Conservation (phyloP, 2,113 vertebrate genomes). For the Callopanchax toddi region DNA sequence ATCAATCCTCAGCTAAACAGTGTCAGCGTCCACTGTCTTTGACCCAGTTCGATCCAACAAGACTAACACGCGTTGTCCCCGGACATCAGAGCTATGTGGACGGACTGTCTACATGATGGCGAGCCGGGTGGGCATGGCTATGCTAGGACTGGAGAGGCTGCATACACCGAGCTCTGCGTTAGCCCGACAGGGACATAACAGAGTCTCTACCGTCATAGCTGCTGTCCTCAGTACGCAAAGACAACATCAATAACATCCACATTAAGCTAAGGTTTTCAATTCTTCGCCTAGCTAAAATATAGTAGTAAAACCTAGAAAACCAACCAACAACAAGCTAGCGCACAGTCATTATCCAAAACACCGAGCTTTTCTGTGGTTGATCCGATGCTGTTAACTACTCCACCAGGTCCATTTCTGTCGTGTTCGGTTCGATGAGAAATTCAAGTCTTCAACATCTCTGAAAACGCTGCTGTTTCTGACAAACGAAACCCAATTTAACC, state of each 20-base stretch:
- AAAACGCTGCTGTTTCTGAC: too few relatives aligned
- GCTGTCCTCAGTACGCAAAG: conserved; percentile 23
- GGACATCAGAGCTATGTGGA: neutral
- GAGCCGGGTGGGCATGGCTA: conserved; percentile 17
- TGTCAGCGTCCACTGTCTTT: conserved; percentile 57
- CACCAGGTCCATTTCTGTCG: too few relatives aligned
- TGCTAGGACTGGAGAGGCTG: conserved; percentile 15
- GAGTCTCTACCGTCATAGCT: conserved; percentile 44
- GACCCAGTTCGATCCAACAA: conserved; percentile 40
- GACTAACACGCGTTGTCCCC: conserved; percentile 11
- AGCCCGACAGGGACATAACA: conserved; percentile 55
- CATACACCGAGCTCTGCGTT: conserved; percentile 47
- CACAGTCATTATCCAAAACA: neutral
- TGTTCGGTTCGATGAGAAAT: too few relatives aligned
- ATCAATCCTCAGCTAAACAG: conserved; percentile 39
- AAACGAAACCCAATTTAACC: too few relatives aligned
- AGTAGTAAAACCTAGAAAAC: too few relatives aligned
- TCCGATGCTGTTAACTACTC: too few relatives aligned
- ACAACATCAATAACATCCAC: conserved; percentile 11
- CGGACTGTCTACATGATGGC: conserved; percentile 69
- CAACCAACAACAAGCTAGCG: neutral
- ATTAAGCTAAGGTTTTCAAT: neutral
- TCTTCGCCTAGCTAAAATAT: too few relatives aligned
- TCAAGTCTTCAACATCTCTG: too few relatives aligned
- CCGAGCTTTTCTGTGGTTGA: too few relatives aligned